Percentiles rank a stretch among this genome's conserved stretches.
These are phyloP conservation scores for Torymus texanus DNA, from an alignment of 2,888 invertebrate genomes.

Conservation along the genomic window DNA sequence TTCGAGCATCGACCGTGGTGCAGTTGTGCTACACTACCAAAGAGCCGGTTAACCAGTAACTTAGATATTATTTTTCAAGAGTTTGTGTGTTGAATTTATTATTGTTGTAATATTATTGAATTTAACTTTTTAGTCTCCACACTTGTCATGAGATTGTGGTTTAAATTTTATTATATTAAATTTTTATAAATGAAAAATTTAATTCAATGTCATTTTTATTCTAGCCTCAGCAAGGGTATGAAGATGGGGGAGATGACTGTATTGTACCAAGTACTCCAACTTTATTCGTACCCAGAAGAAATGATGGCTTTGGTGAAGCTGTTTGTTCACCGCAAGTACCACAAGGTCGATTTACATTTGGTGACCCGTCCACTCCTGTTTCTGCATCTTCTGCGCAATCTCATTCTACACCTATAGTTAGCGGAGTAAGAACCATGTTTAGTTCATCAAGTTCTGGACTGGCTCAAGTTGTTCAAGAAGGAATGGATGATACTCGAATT, in stretches of 20 bases:
- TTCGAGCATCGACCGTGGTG: too few species aligned
- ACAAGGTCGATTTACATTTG: conserved; percentile 81
- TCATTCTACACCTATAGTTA: conserved; percentile 62
- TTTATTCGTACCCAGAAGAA: conserved; percentile 86
- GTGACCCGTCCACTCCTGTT: conserved; percentile 76
- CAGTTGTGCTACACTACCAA: too few species aligned
- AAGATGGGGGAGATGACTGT: conserved; percentile 84
- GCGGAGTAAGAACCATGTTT: conserved; percentile 64
- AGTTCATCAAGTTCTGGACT: conserved; percentile 68
- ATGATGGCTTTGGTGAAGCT: conserved; percentile 92
- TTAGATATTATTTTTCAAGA: too few species aligned
- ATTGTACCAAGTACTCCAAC: conserved; percentile 95
- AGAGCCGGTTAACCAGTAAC: too few species aligned
- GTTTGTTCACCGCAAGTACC: conserved; percentile 92
- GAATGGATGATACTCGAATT: conserved; percentile 86
- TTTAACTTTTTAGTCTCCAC: too few species aligned
- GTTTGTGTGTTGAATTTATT: too few species aligned
- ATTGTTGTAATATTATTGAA: too few species aligned
- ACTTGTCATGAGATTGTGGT: too few species aligned
- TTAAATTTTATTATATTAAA: too few species aligned
- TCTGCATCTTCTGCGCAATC: conserved; percentile 68
- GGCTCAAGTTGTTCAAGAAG: conserved; percentile 78
- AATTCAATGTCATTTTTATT: neutral
- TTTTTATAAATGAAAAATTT: too few species aligned
- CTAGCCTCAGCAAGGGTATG: conserved; percentile 77